Percentiles rank a stretch among this genome's conserved stretches.
phyloP scores from a whole-genome alignment of 1,140 invertebrate genomes.

The Planococcus citri region DNA sequence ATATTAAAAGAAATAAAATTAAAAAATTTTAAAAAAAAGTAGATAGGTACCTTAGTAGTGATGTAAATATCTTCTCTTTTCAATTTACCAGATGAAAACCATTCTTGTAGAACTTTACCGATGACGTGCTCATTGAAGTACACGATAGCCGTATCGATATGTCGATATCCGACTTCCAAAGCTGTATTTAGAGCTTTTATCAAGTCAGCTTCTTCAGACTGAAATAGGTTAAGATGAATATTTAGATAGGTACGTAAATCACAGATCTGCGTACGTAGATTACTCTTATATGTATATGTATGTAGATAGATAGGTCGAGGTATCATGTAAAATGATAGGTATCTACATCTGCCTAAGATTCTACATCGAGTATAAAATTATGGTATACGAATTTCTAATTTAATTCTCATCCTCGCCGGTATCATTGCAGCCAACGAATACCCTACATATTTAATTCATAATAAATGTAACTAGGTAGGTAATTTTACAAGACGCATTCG shows the following conservation, averaged over 20 bases:
- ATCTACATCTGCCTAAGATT: no score
- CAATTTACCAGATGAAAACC: constrained; percentile 45
- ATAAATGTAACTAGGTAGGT: not conserved
- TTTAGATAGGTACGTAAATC: not conserved
- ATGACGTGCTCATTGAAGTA: constrained; percentile 50
- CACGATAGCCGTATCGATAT: constrained; percentile 50
- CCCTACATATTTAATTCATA: not conserved
- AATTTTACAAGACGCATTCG: no score
- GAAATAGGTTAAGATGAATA: not conserved
- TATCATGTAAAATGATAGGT: no score
- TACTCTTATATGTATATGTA: not conserved
- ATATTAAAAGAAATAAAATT: no score
- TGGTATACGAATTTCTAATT: not conserved
- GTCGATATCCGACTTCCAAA: constrained; percentile 50
- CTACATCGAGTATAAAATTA: no score
- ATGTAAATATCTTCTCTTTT: constrained; percentile 56
- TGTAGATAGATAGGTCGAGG: no score
- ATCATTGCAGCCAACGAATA: not conserved
- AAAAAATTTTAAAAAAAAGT: no score
- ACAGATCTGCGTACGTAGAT: not conserved
- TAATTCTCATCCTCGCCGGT: not conserved
- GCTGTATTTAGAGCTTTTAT: constrained; percentile 43
- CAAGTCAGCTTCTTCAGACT: constrained; percentile 33
- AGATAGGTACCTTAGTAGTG: constrained; percentile 47
- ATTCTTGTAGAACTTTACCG: constrained; percentile 46